Percentiles rank a stretch among this genome's conserved stretches.
phyloP scores from a whole-genome alignment of 2,797 vertebrate genomes.

The Onychomys torridus region DNA sequence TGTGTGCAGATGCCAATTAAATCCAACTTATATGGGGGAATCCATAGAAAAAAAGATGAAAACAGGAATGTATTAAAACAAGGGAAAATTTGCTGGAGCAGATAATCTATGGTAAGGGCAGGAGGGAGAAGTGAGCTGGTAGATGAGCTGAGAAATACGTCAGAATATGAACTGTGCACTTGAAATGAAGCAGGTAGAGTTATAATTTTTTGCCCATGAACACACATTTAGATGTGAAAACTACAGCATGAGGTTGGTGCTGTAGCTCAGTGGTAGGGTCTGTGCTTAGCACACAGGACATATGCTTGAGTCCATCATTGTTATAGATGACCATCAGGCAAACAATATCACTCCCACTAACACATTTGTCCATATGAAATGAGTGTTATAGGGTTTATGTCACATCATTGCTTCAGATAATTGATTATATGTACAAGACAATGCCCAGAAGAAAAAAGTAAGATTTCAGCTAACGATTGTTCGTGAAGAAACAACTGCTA shows the following conservation, averaged over 20 bases:
- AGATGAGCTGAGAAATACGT: background rate
- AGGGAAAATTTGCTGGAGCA: background rate
- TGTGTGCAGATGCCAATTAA: constrained; percentile 62
- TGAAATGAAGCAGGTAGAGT: background rate
- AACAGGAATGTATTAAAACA: background rate
- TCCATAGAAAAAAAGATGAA: background rate
- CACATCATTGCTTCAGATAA: background rate
- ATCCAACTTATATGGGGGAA: background rate
- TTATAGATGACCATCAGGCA: background rate
- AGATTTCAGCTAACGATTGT: background rate
- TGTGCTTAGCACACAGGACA: background rate
- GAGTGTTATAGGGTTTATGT: background rate
- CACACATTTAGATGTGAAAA: background rate
- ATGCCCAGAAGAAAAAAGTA: background rate
- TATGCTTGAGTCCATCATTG: background rate
- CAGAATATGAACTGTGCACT: background rate
- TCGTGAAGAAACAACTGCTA: background rate
- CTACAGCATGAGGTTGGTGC: background rate
- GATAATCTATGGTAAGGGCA: background rate
- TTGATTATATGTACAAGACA: background rate
- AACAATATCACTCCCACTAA: background rate
- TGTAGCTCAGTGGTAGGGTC: background rate
- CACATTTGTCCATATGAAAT: background rate
- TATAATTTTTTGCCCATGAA: background rate
- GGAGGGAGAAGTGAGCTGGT: background rate